A percentile compares a stretch with the other conserved stretches of the same genome.
phyloP scores from a whole-genome alignment of 2,888 invertebrate species.

The Calephelis perditalis region DNA sequence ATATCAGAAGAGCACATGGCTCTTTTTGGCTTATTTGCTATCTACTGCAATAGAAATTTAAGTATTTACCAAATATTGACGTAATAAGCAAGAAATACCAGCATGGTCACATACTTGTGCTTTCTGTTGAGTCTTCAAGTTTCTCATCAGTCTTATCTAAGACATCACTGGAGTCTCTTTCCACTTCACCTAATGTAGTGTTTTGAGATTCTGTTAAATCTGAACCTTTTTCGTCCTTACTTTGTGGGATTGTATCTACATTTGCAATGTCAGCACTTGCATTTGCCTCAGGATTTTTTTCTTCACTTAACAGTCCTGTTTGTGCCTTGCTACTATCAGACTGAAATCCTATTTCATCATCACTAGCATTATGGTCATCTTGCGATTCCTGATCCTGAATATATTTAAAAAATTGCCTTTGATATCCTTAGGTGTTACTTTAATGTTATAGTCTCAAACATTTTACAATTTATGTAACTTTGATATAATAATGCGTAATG shows the following conservation, averaged over 20 bases:
- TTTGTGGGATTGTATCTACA: background rate
- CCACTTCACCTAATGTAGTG: background rate
- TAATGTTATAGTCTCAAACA: too few species aligned
- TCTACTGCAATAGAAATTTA: too few species aligned
- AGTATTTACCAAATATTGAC: too few species aligned
- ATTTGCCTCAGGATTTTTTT: conserved; percentile 20
- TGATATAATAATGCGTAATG: too few species aligned
- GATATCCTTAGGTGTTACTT: too few species aligned
- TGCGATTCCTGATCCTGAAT: conserved; percentile 47
- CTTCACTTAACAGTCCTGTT: conserved; percentile 31
- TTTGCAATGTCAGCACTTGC: background rate
- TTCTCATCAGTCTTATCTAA: conserved; percentile 37
- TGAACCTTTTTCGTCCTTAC: background rate
- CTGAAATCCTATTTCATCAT: conserved; percentile 53
- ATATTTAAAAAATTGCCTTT: background rate
- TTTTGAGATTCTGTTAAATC: background rate
- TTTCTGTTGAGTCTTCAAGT: conserved; percentile 28
- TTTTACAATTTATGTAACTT: too few species aligned
- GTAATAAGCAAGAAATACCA: too few species aligned
- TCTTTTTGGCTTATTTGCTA: too few species aligned
- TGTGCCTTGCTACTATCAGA: conserved; percentile 50
- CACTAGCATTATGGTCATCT: conserved; percentile 48
- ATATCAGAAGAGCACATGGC: too few species aligned
- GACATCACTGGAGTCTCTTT: conserved; percentile 32
- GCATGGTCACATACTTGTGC: conserved; percentile 31